Percentiles rank a stretch among this genome's conserved stretches.
Conservation (phyloP, 2,797 vertebrate genomes). For the Hoplostethus mediterraneus region DNA sequence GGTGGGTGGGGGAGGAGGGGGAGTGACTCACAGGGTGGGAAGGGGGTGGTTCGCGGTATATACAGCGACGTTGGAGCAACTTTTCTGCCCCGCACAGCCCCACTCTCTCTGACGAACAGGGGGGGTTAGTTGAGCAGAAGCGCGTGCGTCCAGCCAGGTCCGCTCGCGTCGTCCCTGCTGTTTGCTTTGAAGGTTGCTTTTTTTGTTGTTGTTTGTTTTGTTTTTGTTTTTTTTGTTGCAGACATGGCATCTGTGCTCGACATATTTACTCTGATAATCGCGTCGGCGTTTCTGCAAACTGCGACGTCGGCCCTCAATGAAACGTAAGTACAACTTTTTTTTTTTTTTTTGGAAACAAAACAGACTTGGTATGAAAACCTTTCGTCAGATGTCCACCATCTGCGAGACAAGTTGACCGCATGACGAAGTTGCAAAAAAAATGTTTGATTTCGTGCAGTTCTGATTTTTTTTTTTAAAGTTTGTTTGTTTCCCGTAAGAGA, state of each 20-base stretch:
- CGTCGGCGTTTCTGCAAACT: slow-evolving; percentile 40
- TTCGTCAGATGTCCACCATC: no score
- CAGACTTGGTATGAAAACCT: no score
- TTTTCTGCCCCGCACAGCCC: slow-evolving; percentile 32
- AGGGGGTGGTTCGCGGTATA: slow-evolving; percentile 53
- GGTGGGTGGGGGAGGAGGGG: slow-evolving; percentile 31
- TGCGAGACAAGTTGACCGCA: neutral
- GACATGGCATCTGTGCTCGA: slow-evolving; percentile 67
- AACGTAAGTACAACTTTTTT: slow-evolving; percentile 66
- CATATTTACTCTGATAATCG: slow-evolving; percentile 30
- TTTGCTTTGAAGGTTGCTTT: neutral
- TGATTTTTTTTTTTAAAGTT: no score
- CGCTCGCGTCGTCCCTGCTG: neutral
- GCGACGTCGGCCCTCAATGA: slow-evolving; percentile 57
- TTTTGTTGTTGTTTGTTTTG: no score
- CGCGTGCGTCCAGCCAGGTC: slow-evolving; percentile 21
- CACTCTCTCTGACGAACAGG: slow-evolving; percentile 9
- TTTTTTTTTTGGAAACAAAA: no score
- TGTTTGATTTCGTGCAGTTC: no score
- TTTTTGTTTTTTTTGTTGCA: slow-evolving; percentile 10
- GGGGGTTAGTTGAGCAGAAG: slow-evolving; percentile 6
- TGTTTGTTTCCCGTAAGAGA: no score
- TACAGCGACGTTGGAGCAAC: slow-evolving; percentile 36
- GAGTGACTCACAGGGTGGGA: slow-evolving; percentile 63
- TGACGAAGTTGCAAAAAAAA: neutral